Percentiles rank a stretch among this genome's conserved stretches.
Evolutionary conservation across 2,888 invertebrate species (phyloP).

Genomic region (Colletes collaris): DNA sequence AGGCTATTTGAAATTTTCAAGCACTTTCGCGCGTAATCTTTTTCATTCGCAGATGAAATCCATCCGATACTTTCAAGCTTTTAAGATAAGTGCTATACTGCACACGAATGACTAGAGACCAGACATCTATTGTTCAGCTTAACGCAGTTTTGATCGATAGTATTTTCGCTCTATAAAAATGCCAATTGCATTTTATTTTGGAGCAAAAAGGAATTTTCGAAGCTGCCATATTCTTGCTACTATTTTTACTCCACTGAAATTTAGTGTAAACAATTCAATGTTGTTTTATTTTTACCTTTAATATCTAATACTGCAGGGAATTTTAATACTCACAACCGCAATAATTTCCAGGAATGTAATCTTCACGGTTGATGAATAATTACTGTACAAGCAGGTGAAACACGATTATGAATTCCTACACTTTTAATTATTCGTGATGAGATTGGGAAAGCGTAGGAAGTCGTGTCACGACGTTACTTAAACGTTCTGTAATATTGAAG

Average conservation of each 20-base stretch:
- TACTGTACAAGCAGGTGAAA: no score
- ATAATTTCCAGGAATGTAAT: no score
- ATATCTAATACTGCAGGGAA: no score
- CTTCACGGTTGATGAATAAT: no score
- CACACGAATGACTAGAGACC: conserved; percentile 50
- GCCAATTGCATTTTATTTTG: background rate
- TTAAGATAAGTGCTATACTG: conserved; percentile 68
- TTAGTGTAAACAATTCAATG: no score
- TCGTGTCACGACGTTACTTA: background rate
- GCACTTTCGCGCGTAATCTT: conserved; percentile 62
- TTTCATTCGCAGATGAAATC: conserved; percentile 57
- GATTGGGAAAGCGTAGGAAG: background rate
- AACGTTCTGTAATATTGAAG: conserved; percentile 7
- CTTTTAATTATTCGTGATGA: conserved; percentile 4
- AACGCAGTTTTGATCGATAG: conserved; percentile 19
- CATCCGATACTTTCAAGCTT: conserved; percentile 63
- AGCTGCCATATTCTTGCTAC: background rate
- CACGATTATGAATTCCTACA: no score
- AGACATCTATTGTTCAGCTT: conserved; percentile 35
- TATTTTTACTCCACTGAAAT: no score
- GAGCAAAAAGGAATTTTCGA: background rate
- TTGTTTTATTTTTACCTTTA: no score
- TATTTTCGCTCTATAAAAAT: conserved; percentile 13
- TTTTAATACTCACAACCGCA: no score
- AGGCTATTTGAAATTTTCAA: conserved; percentile 21